Conservation (phyloP, 2,888 invertebrate genomes). For the Caenorhabditis uteleia region DNA sequence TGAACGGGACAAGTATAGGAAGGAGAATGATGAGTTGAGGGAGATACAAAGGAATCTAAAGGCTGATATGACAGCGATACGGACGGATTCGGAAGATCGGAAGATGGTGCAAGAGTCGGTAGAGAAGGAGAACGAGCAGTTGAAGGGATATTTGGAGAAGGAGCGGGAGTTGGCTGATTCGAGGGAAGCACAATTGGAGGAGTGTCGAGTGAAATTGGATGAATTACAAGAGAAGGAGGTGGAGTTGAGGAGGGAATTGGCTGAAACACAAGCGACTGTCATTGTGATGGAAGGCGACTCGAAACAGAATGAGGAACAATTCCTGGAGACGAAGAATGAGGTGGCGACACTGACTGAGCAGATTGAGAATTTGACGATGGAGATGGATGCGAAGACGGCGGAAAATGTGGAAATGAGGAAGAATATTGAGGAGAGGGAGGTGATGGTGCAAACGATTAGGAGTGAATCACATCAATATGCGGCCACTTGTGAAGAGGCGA, state of each 20-base stretch:
- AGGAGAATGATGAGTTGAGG: slow-evolving; percentile 36
- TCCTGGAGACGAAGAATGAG: slow-evolving; percentile 26
- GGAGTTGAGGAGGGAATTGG: slow-evolving; percentile 36
- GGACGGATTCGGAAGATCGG: slow-evolving; percentile 39
- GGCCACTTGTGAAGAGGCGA: slow-evolving; percentile 28
- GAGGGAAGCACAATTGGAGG: slow-evolving; percentile 29
- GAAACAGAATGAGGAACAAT: slow-evolving; percentile 23
- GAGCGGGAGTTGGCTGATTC: slow-evolving; percentile 31
- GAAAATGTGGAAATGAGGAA: slow-evolving; percentile 14
- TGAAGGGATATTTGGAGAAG: slow-evolving; percentile 25
- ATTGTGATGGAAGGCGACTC: slow-evolving; percentile 21
- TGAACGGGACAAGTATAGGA: slow-evolving; percentile 28
- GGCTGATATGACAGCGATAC: slow-evolving; percentile 32
- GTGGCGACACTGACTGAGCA: slow-evolving; percentile 20
- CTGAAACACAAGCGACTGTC: slow-evolving; percentile 17
- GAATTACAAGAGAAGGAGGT: slow-evolving; percentile 37
- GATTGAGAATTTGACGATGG: slow-evolving; percentile 8
- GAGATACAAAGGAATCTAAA: slow-evolving; percentile 27
- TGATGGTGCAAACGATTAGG: slow-evolving; percentile 27
- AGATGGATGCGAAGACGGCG: slow-evolving; percentile 10
- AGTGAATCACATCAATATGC: slow-evolving; percentile 15
- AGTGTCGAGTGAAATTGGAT: slow-evolving; percentile 35
- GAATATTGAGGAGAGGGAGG: slow-evolving; percentile 31
- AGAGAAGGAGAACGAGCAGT: slow-evolving; percentile 31
- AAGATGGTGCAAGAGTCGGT: slow-evolving; percentile 13